Conservation (phyloP, 2,797 vertebrate species). For the Cottoperca gobio region DNA sequence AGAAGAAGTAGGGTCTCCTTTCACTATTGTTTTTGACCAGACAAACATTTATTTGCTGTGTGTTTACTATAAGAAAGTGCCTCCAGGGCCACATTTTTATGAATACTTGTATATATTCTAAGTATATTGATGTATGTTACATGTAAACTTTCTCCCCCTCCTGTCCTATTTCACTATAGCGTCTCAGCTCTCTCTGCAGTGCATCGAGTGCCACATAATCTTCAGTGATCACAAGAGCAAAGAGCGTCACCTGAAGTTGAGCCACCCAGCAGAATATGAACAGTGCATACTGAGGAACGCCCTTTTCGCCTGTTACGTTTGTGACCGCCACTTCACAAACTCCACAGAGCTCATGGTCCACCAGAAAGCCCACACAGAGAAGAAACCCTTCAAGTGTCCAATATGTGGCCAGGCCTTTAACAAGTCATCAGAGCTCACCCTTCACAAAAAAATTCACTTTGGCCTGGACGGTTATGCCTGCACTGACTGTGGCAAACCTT, state of each 20-base stretch:
- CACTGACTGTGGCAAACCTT: constrained; percentile 84
- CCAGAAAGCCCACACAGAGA: constrained; percentile 85
- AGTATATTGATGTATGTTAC: background rate
- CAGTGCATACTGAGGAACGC: constrained; percentile 85
- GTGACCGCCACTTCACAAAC: constrained; percentile 87
- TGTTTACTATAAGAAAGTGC: background rate
- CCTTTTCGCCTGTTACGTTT: constrained; percentile 89
- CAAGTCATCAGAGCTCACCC: constrained; percentile 82
- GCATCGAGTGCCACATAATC: constrained; percentile 89
- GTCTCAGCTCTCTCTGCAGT: constrained; percentile 85
- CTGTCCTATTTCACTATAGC: constrained; percentile 68
- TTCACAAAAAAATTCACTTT: constrained; percentile 85
- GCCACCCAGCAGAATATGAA: constrained; percentile 87
- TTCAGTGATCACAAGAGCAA: constrained; percentile 88
- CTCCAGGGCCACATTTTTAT: background rate
- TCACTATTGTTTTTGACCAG: background rate
- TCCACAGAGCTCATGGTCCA: constrained; percentile 87
- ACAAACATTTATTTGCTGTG: background rate
- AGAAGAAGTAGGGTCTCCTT: background rate
- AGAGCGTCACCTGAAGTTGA: constrained; percentile 86
- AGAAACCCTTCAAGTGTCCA: constrained; percentile 85
- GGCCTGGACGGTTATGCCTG: constrained; percentile 84
- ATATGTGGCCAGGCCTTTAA: constrained; percentile 81
- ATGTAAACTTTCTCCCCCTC: background rate
- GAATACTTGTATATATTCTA: background rate